phyloP scores from a whole-genome alignment of 2,113 vertebrate genomes.

The Pelobates fuscus region DNA sequence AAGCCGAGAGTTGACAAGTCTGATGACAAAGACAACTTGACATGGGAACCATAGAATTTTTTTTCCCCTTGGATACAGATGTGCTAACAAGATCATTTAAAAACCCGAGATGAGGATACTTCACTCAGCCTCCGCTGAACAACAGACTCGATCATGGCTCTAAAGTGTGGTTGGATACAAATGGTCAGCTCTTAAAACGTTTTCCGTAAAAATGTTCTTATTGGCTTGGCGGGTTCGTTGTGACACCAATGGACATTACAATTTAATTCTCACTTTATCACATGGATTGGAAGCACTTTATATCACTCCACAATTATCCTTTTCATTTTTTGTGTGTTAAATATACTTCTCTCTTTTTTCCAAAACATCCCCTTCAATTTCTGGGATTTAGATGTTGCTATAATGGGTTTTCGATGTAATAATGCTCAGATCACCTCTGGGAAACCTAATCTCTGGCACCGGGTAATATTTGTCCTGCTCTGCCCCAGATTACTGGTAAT shows the following conservation, averaged over 20 bases:
- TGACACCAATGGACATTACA: conserved; percentile 29
- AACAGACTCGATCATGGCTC: conserved; percentile 24
- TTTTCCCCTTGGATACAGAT: conserved; percentile 49
- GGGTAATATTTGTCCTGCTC: no score
- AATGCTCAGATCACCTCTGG: no score
- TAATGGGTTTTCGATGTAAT: no score
- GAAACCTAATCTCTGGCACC: no score
- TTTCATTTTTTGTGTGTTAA: not conserved
- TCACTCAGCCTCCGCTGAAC: conserved; percentile 31
- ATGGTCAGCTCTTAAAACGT: conserved; percentile 7
- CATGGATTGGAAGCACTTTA: not conserved
- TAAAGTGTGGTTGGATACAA: conserved; percentile 15
- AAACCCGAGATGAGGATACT: conserved; percentile 20
- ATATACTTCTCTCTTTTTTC: not conserved
- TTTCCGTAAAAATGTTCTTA: not conserved
- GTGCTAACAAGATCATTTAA: conserved; percentile 52
- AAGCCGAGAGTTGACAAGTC: conserved; percentile 1
- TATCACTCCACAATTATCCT: not conserved
- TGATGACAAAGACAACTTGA: conserved; percentile 35
- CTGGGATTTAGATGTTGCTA: no score
- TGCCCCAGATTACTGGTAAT: no score
- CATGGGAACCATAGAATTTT: not conserved
- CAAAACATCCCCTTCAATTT: no score
- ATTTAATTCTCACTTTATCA: conserved; percentile 18
- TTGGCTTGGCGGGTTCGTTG: conserved; percentile 29